Evolutionary conservation across 2,113 vertebrate species (phyloP), one percentile per base, ranked within the genome.

Genomic region (Echinops telfairi): DNA sequence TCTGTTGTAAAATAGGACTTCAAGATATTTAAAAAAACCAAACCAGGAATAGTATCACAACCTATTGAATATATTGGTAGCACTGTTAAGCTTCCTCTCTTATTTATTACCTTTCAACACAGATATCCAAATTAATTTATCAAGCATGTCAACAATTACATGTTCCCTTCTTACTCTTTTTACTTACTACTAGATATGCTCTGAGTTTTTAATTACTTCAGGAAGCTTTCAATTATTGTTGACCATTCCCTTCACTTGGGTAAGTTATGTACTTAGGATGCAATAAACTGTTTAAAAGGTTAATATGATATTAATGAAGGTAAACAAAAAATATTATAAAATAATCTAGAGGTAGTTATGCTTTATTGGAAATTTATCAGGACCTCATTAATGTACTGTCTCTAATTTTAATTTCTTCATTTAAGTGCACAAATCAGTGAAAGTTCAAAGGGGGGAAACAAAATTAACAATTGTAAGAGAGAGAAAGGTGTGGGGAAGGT

Each of bases 381-480:
- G 85, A 85, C 43, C 9, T 77, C 82, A 92, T 47, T 90, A 82
- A 78, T 33, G 36, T 3, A 38, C 16, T 57, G 23, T 57, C 66
- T 83, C 38, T 92, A 66, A 90, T 90, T 88, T 90, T 57, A 94
- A 58, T 73, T 90, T 70, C 78, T 95, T 85, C 66, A 78, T 88
- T 88, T 73, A 92, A 68, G 2, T 58, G 31, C 22, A 79, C 57
- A 96, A 91, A 83, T 27, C 82, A 86, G 33, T 82, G 4, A 27
- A 81, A 40, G 6, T 94, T 62, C 27, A 20, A 25, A 76, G 73
- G 3, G 14, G 4, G n/a, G 31, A 83, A 89, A 86, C 17, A n/a
- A 86, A 79, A 60, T 33, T 53, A 86, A 83, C 7, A 14, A 79
- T 68, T 27, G 71, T 38, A 60, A 89, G 77, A 82, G 20, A 14